Evolutionary conservation across 2,888 invertebrate genomes (phyloP).

Genomic region (Melangyna quadrimaculata): DNA sequence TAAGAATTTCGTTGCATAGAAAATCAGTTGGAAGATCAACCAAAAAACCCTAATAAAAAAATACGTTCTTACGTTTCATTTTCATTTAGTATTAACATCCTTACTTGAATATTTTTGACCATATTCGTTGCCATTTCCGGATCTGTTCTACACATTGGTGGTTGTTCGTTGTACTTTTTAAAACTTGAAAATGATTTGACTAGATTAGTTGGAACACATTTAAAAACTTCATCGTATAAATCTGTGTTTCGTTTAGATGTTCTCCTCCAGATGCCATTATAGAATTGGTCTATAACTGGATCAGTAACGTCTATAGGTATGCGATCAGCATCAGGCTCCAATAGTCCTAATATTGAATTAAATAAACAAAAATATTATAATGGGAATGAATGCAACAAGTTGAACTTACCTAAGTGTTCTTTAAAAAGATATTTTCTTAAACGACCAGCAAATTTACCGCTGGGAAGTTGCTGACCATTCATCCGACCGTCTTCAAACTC

Average conservation of each 20-base stretch:
- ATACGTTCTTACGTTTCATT: constrained; percentile 6
- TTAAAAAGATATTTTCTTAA: constrained; percentile 92
- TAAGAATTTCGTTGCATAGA: constrained; percentile 91
- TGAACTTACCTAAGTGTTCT: constrained; percentile 91
- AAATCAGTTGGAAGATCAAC: constrained; percentile 95
- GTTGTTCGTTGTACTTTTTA: constrained; percentile 88
- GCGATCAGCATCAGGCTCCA: constrained; percentile 81
- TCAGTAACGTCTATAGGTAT: constrained; percentile 86
- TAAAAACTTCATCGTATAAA: constrained; percentile 95
- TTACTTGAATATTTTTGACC: constrained; percentile 88
- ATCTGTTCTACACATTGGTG: constrained; percentile 88
- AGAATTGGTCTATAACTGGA: constrained; percentile 91
- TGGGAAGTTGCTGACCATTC: constrained; percentile 90
- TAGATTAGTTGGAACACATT: constrained; percentile 92
- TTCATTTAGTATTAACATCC: background rate
- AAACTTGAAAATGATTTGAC: constrained; percentile 90
- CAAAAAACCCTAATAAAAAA: constrained; percentile 86
- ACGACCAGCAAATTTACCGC: constrained; percentile 93
- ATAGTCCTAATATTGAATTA: constrained; percentile 77
- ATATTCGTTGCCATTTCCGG: constrained; percentile 87
- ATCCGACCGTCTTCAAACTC: constrained; percentile 90
- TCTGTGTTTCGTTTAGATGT: constrained; percentile 92
- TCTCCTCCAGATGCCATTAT: constrained; percentile 90
- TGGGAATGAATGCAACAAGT: background rate
- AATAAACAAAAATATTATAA: background rate